These are phyloP conservation scores for Tridacna gigas DNA, from an alignment of 2,888 invertebrate species.

Conservation along the genomic window DNA sequence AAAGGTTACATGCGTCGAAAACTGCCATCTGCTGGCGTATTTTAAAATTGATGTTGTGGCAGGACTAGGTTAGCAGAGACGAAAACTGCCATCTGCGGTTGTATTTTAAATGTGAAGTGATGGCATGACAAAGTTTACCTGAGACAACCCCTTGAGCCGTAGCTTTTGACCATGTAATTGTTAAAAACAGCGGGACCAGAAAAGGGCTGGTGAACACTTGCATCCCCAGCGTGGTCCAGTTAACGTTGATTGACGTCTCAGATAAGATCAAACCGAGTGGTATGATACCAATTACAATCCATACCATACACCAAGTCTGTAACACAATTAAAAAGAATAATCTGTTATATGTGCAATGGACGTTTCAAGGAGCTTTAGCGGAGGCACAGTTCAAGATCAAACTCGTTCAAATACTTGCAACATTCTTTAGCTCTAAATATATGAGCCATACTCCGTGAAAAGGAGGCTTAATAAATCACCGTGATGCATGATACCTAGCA, in stretches of 20 bases:
- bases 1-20: too few relatives aligned
- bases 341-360: too few relatives aligned
- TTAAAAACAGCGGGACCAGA: slow-evolving; percentile 74
- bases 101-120: background rate
- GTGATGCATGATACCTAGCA: too few relatives aligned
- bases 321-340: background rate
- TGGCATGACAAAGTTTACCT: slow-evolving; percentile 58
- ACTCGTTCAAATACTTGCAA: too few relatives aligned
- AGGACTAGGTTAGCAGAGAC: background rate
- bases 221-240: slow-evolving; percentile 75
- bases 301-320: slow-evolving; percentile 78
- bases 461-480: too few relatives aligned
- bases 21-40: too few relatives aligned
- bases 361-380: too few relatives aligned
- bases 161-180: slow-evolving; percentile 78
- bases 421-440: too few relatives aligned
- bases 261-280: slow-evolving; percentile 75
- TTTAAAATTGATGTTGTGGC: too few relatives aligned
- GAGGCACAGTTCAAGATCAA: too few relatives aligned
- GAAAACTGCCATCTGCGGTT: background rate
- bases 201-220: slow-evolving; percentile 78
- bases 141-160: slow-evolving; percentile 73
- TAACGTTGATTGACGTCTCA: slow-evolving; percentile 76
- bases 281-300: slow-evolving; percentile 74
- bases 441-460: too few relatives aligned